Conservation (phyloP, 2,888 invertebrate genomes). For the Nomada lathburiana region DNA sequence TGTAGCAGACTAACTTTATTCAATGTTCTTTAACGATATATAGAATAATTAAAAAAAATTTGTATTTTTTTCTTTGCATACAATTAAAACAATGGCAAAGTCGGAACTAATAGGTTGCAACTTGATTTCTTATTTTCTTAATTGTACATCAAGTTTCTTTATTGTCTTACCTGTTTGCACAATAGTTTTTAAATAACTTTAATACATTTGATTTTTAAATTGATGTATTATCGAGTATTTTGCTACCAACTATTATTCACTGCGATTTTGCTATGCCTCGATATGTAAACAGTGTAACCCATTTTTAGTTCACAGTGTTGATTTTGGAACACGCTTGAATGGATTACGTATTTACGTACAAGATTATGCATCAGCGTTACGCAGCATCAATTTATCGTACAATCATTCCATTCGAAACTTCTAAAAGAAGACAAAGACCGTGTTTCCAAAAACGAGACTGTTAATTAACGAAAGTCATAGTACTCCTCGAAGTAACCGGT, state of each 20-base stretch:
- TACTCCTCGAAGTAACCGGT: too few relatives aligned
- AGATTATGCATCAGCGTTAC: too few relatives aligned
- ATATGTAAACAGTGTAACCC: not conserved
- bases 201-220: not conserved
- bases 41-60: not conserved
- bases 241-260: not conserved
- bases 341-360: too few relatives aligned
- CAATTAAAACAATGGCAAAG: too few relatives aligned
- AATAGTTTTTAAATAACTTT: not conserved
- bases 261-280: not conserved
- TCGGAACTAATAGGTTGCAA: too few relatives aligned
- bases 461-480: too few relatives aligned
- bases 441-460: too few relatives aligned
- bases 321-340: slow-evolving; percentile 6
- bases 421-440: too few relatives aligned
- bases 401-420: too few relatives aligned
- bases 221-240: not conserved
- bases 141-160: not conserved
- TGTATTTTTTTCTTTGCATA: too few relatives aligned
- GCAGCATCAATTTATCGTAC: too few relatives aligned
- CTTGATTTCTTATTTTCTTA: too few relatives aligned
- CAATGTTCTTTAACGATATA: not conserved
- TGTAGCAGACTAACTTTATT: not conserved
- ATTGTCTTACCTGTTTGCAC: not conserved
- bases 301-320: not conserved